Conservation (phyloP, 1,140 invertebrate species). For the Anastatus disparis region DNA sequence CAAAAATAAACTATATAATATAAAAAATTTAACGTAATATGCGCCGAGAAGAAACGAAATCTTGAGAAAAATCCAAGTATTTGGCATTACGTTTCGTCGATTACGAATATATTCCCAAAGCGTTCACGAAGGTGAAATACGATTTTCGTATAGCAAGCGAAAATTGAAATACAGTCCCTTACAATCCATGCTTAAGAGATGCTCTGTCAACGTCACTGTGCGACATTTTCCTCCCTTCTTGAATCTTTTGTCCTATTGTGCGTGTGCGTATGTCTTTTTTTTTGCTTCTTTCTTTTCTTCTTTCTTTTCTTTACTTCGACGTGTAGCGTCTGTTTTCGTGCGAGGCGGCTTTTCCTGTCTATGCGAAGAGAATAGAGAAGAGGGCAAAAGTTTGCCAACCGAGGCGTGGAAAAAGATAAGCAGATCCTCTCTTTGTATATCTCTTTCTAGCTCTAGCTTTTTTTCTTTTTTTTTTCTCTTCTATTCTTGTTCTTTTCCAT, state of each 20-base stretch:
- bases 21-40: too few species aligned
- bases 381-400: conserved; percentile 26
- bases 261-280: neutral
- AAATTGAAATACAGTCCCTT: conserved; percentile 35
- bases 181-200: conserved; percentile 11
- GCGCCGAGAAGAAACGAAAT: too few species aligned
- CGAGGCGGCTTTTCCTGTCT: neutral
- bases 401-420: conserved; percentile 35
- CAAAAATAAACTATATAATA: too few species aligned
- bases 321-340: too few species aligned
- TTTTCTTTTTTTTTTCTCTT: too few species aligned
- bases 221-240: neutral
- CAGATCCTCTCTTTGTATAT: too few species aligned
- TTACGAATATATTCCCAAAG: neutral
- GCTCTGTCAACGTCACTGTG: neutral
- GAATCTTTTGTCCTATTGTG: neutral
- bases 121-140: neutral
- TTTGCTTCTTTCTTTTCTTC: neutral
- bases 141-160: conserved; percentile 23
- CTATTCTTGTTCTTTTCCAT: too few species aligned
- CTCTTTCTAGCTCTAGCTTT: too few species aligned
- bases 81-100: conserved; percentile 9
- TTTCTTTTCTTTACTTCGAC: neutral
- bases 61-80: too few species aligned
- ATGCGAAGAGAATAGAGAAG: neutral